Evolutionary conservation across 2,797 vertebrate species (phyloP).

Genomic region (Sebastes minor): DNA sequence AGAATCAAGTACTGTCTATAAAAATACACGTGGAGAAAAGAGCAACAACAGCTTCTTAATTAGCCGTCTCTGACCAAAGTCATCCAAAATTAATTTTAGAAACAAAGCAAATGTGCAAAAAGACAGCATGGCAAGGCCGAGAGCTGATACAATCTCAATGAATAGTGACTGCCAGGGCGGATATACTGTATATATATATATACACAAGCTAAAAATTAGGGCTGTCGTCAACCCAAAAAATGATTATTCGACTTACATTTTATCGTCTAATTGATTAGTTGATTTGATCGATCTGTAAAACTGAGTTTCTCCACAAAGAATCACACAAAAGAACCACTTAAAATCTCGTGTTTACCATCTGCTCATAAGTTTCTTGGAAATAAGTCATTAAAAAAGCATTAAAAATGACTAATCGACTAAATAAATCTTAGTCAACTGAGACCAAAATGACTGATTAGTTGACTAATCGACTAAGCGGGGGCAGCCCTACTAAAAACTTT

Average conservation of each 20-base stretch:
- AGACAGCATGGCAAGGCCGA: slow-evolving; percentile 25
- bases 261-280: too few species aligned
- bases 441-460: neutral
- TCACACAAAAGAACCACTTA: neutral
- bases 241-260: too few species aligned
- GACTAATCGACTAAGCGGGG: neutral
- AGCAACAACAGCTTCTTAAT: neutral
- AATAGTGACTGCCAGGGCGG: too few species aligned
- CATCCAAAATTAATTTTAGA: neutral
- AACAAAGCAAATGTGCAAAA: slow-evolving; percentile 5
- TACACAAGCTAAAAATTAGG: too few species aligned
- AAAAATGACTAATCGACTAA: neutral
- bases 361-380: neutral
- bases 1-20: neutral
- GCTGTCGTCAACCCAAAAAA: too few species aligned
- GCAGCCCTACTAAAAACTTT: neutral
- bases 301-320: neutral
- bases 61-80: neutral
- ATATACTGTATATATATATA: too few species aligned
- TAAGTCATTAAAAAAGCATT: neutral
- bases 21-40: neutral
- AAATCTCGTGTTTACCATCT: neutral
- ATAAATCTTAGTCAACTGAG: neutral
- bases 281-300: neutral
- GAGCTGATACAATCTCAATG: slow-evolving; percentile 35